Percentiles rank a stretch among this genome's conserved stretches.
phyloP scores from a whole-genome alignment of 2,888 invertebrate species.

The Amblyjoppa fuscipennis region DNA sequence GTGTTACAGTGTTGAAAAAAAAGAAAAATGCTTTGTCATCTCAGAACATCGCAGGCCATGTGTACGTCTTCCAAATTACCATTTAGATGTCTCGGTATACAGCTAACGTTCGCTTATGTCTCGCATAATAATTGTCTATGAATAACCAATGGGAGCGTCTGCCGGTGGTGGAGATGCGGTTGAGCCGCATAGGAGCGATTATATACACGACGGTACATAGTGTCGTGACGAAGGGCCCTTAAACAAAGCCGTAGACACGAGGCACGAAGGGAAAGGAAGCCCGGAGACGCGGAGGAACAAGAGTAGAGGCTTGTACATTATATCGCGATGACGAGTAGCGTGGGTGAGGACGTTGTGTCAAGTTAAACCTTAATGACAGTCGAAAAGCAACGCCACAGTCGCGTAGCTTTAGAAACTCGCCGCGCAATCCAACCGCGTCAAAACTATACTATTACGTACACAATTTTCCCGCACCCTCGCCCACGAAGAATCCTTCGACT shows the following conservation, averaged over 20 bases:
- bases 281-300: constrained; percentile 8
- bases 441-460: constrained; percentile 8
- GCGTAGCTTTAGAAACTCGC: constrained; percentile 26
- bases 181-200: constrained; percentile 40
- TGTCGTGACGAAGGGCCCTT: constrained; percentile 53
- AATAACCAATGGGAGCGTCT: constrained; percentile 67
- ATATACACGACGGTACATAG: constrained; percentile 31
- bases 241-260: constrained; percentile 52
- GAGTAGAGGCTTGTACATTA: constrained; percentile 45
- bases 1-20: too few relatives aligned
- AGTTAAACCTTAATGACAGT: constrained; percentile 53
- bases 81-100: constrained; percentile 69
- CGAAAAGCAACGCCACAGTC: constrained; percentile 43
- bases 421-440: constrained; percentile 29
- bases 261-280: constrained; percentile 28
- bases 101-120: constrained; percentile 41
- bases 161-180: constrained; percentile 47
- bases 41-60: background rate
- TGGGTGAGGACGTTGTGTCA: constrained; percentile 47
- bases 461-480: constrained; percentile 42
- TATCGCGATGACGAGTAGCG: constrained; percentile 47
- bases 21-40: background rate
- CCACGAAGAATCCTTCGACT: constrained; percentile 17
- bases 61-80: constrained; percentile 63
- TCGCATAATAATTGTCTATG: constrained; percentile 70